Percentiles rank a stretch among this genome's conserved stretches.
These are phyloP conservation scores for Nyctalus aviator DNA, from an alignment of 2,797 vertebrate genomes.

Conservation along the genomic window DNA sequence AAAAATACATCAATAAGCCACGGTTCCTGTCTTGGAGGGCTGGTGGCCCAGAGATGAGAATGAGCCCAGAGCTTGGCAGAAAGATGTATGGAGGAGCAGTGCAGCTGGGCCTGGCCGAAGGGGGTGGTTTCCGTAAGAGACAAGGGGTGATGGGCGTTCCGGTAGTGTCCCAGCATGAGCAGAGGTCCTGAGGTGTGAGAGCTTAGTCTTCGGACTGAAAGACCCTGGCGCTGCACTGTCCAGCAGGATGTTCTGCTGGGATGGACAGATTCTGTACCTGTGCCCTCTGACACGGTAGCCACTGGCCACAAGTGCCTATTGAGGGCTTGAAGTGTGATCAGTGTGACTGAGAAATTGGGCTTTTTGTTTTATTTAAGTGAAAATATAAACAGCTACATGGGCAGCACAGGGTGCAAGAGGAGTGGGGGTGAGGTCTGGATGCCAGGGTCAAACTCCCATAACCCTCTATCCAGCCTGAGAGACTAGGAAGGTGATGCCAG, in stretches of 20 bases:
- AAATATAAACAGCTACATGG: not conserved
- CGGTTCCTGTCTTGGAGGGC: not conserved
- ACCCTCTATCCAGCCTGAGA: not conserved
- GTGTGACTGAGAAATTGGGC: not conserved
- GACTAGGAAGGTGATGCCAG: not conserved
- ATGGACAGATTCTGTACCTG: not conserved
- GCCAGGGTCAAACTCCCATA: fast-evolving
- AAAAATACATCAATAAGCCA: not conserved
- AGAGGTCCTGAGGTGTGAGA: not conserved
- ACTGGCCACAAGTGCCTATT: no score
- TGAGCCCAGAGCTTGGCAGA: not conserved
- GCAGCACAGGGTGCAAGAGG: not conserved
- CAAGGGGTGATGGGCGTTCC: not conserved
- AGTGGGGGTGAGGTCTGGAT: not conserved
- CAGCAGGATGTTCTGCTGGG: fast-evolving
- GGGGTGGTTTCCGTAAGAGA: not conserved
- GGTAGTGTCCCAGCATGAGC: no score
- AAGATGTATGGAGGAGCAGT: fast-evolving
- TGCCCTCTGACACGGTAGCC: fast-evolving
- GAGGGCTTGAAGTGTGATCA: not conserved
- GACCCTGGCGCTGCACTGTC: not conserved
- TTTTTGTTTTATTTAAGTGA: not conserved
- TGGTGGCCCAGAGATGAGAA: not conserved
- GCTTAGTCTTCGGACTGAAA: no score
- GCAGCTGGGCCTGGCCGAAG: not conserved